A percentile compares a stretch with the other conserved stretches of the same genome.
Conservation (phyloP, 2,888 invertebrate species). For the Rhagophthalmus giganteus region DNA sequence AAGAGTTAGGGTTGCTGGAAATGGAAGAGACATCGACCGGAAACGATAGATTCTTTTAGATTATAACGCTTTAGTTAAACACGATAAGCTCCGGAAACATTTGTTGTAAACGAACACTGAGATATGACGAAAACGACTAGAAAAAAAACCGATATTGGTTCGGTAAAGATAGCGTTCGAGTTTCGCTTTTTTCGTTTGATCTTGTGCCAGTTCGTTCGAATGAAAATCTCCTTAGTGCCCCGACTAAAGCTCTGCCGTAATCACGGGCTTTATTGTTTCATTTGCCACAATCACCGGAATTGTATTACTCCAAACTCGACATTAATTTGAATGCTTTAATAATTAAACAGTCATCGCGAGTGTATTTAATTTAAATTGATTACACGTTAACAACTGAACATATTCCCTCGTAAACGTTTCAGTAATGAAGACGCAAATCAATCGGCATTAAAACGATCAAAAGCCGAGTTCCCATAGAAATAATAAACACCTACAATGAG, state of each 20-base stretch:
- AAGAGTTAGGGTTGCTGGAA: conserved; percentile 30
- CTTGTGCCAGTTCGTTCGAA: no score
- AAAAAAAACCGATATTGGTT: no score
- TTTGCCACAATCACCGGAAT: not conserved
- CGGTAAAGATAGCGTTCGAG: no score
- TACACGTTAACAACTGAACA: not conserved
- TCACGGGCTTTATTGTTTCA: not conserved
- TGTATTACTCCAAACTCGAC: not conserved
- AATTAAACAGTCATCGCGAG: not conserved
- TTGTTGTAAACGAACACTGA: conserved; percentile 13
- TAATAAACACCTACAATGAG: no score
- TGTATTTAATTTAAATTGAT: not conserved
- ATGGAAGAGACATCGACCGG: conserved; percentile 32
- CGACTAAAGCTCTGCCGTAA: not conserved
- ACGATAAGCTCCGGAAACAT: conserved; percentile 19
- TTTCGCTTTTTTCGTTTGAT: no score
- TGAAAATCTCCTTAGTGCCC: no score
- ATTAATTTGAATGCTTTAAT: not conserved
- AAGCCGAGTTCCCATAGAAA: no score
- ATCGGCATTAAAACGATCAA: no score
- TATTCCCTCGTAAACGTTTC: no score
- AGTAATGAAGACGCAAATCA: no score
- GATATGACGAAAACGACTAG: not conserved
- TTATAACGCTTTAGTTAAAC: conserved; percentile 27
- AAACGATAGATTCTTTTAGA: conserved; percentile 33